Evolutionary conservation across 2,888 invertebrate genomes (phyloP), one percentile per base, ranked within the genome.

Genomic region (Caenorhabditis sp.): DNA sequence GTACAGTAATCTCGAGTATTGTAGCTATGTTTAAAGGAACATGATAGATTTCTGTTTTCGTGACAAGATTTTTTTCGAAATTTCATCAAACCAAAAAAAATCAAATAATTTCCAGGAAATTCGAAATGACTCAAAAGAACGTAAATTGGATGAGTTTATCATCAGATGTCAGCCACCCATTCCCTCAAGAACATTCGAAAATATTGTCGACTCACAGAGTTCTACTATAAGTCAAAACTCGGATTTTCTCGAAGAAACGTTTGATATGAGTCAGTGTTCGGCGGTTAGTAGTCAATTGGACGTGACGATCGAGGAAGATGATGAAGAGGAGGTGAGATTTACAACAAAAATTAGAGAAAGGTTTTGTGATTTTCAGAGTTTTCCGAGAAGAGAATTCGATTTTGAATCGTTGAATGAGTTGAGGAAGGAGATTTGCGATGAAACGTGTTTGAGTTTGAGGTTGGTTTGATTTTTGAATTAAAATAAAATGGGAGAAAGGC

Each of bases 81-180:
- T 55, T 58, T 31, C 49, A n/a, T n/a, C n/a, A n/a, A n/a, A n/a
- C n/a, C n/a, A n/a, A n/a, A n/a, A n/a, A n/a, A n/a, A n/a, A n/a
- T n/a, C n/a, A n/a, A n/a, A n/a, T n/a, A n/a, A n/a, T 54, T 50
- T 53, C 6, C 21, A 66, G 66, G 71, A 76, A 50, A 51, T 71
- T 19, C 58, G 76, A 53, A 71, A 68, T 5, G 76, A 76, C 58
- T 26, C 59, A 21, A 76, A 61, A 43, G 76, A 76, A 24, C 54
- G 71, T 19, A 71, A 54, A 58, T 57, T 76, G 27, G 68, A 76
- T 31, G 71, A 76, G 51, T 76, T 76, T 27, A 27, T 75, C 6
- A 36, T 65, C 2, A 26, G 62, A 31, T 58, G 71, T 21, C 61
- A 10, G 14, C 31, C 55, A 0, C 12, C 24, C 10, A 14, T 1